Base-by-base conservation (phyloP, 1,140 invertebrate species). In the Oryzaephilus surinamensis region DNA sequence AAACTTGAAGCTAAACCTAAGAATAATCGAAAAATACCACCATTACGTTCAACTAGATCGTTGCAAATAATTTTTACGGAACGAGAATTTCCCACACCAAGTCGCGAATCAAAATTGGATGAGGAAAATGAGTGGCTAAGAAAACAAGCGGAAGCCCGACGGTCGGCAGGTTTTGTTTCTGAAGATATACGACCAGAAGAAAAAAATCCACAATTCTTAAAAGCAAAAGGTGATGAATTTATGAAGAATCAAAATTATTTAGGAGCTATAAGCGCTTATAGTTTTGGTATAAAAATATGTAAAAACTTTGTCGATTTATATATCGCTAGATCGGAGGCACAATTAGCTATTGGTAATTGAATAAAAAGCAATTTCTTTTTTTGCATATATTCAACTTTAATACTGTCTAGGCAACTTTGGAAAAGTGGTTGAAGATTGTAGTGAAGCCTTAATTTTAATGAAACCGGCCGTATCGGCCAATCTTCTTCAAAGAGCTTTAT, bases 71-170 rank as follows among this genome's bases (percentile, higher is more conserved):
- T 61, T 18, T 89, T 90, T 55, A 86, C 85, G 1, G 73, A 76
- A 7, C 64, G 87, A 39, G 70, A 71, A 28, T 89, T 92, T 60
- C 81, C 84, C 3, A 91, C 88, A 7, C 85, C 88, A 1, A 76
- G 74, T 13, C 65, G 88, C 55, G 86, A 92, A 61, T 90, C 85
- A 4, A 69, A 69, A 40, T 67, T 71, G 10, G 55, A 64, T 2
- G 74, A 84, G 53, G 88, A 92, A 64, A 70, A 83, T 52, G 77
- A 82, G 70, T 92, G 84, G 84, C 58, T 92, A 7, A 69, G 71
- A 27, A 90, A 90, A 58, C 78, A 88, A 60, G 77, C 74, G 3
- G 73, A 82, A 58, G 81, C 81, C 8, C 69, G 79, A 53, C 66
- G 74, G 55, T 73, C 72, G 30, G 72, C 70, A 36, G 83, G 85